Base-by-base conservation (phyloP, 2,113 vertebrate species). In the Callopanchax toddi region DNA sequence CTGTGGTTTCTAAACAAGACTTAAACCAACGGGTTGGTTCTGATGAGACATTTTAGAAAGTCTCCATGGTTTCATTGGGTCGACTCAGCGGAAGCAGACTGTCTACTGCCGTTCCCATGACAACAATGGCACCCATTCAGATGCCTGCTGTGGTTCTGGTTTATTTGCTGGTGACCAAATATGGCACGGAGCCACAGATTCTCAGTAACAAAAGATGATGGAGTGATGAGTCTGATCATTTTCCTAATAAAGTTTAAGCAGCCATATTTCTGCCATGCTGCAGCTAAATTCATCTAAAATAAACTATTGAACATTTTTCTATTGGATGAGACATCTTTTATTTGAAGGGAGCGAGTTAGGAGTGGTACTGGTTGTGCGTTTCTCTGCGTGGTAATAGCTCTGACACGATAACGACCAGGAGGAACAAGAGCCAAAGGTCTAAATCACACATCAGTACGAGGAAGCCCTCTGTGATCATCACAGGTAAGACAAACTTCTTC, bases 401-500 rank as follows among this genome's bases (percentile, higher is more conserved):
- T 0, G 12, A 26, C 64, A 52, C 11, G 3, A 56, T 64, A 81
- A 88, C 78, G 67, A 60, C 36, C 9, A 11, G 55, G 67, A 68
- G 61, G 32, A 74, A 62, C 48, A 74, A 44, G 60, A 90, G 73
- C 1, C 89, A 92, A 93, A 93, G 91, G 87, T 93, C 89, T 86
- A 52, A 39, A 76, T 26, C 10, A 43, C 46, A 29, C 49, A 66
- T 82, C 74, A 74, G 44, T 70, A 37, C 52, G 54, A 54, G 70
- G 71, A 77, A 60, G 42, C 67, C 22, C 29, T 62, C 48, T 60
- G 29, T 32, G 34, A 59, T 45, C 25, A 51, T 56, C 21, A 0
- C 51, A 15, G 86, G 89, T 91, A 78, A 89, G 90, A 79, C 45
- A 55, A 39, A 34, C 40, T 50, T 7, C 49, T 32, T 10, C 36